These are phyloP conservation scores for Notodonta dromedarius DNA, from an alignment of 2,888 invertebrate species.

Conservation along the genomic window DNA sequence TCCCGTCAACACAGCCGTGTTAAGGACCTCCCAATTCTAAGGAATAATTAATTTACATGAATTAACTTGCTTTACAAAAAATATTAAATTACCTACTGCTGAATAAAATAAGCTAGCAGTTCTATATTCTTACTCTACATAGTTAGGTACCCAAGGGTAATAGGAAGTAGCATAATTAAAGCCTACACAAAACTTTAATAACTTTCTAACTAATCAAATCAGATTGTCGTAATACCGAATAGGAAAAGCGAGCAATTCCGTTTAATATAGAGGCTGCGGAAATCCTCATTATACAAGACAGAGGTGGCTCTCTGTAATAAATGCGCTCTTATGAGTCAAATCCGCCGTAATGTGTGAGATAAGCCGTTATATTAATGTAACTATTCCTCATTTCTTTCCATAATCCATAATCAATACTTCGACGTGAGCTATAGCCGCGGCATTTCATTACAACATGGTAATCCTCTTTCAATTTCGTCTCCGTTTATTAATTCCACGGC, in stretches of 20 bases:
- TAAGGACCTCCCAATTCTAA: slow-evolving; percentile 97
- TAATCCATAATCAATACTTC: slow-evolving; percentile 3
- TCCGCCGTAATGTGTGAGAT: not conserved
- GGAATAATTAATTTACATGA: slow-evolving; percentile 40
- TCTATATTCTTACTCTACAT: no score
- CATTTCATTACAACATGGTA: not conserved
- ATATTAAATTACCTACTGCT: no score
- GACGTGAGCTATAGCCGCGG: not conserved
- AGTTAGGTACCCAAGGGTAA: no score
- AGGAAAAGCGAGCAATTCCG: not conserved
- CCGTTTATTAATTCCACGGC: slow-evolving; percentile 25
- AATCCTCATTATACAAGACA: slow-evolving; percentile 6
- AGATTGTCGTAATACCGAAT: not conserved
- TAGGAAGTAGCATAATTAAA: not conserved
- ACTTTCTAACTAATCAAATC: not conserved
- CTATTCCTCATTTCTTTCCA: not conserved
- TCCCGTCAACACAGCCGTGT: slow-evolving; percentile 97
- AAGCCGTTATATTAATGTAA: slow-evolving; percentile 5
- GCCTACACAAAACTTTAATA: not conserved
- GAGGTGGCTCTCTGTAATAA: not conserved
- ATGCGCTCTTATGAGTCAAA: not conserved
- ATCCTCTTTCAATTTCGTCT: slow-evolving; percentile 6
- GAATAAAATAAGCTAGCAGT: no score
- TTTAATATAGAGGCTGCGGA: slow-evolving; percentile 3
- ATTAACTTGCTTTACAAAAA: no score